Base-by-base conservation (phyloP, 1,140 invertebrate species). In the Myzus persicae region DNA sequence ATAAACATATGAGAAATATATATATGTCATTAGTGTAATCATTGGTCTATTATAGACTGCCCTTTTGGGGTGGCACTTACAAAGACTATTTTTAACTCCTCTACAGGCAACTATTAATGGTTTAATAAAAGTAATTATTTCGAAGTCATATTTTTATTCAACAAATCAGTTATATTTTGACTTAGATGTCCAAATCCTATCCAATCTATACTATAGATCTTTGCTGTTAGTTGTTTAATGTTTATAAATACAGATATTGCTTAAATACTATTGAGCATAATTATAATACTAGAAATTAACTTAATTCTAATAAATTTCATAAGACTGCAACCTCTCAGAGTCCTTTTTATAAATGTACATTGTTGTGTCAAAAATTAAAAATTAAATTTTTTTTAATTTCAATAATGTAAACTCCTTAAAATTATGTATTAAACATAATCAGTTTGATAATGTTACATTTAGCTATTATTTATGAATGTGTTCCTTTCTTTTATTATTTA, bases 341-440 rank as follows among this genome's bases (percentile, higher is more conserved):
- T 81, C n/a, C 76, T 36, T 38, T 81, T 36, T 81, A 81, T 14
- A 81, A 81, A 81, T 51, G 76, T 18, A 81, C 76, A 81, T 81
- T 38, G 14, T 20, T 81, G 9, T 81, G 76, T 81, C 76, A 18
- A 18, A 38, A 81, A 81, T 81, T 81, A 81, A 81, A 81, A 81
- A 38, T 20, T n/a, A 38, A 81, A 81, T 38, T 81, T 5, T 81
- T 36, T 38, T 36, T 38, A 38, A 81, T 6, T 81, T 81, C 20
- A 81, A 38, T 81, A 81, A 38, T 81, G n/a, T 81, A 38, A 81
- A 81, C n/a, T 81, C 76, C 6, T 81, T 81, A 81, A 81, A 81
- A 81, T 81, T 38, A 20, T 81, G 38, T 81, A 81, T 81, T 81
- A 51, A 51, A 8, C 51, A 18, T 24, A 51, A 51, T 11, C 51